Conservation (phyloP, 2,797 vertebrate genomes). For the Siniperca obscura region DNA sequence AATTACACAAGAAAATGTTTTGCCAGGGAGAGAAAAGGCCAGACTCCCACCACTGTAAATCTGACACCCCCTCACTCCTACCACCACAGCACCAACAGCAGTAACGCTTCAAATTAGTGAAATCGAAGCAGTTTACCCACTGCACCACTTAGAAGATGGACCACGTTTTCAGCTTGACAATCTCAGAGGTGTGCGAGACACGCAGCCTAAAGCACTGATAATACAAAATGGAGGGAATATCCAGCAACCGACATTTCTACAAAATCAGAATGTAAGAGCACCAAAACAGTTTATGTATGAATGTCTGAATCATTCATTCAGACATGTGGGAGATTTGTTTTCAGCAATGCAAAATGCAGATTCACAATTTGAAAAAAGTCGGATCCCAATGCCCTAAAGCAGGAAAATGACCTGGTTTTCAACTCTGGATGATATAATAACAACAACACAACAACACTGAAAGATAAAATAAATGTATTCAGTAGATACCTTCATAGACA, state of each 20-base stretch:
- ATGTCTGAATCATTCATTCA: conserved; percentile 4
- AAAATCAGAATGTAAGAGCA: not conserved
- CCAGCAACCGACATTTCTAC: not conserved
- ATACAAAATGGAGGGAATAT: not conserved
- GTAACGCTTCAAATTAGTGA: not conserved
- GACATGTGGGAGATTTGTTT: not conserved
- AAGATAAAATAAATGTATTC: not conserved
- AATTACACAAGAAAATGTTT: conserved; percentile 73
- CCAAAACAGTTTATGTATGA: not conserved
- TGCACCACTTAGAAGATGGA: conserved; percentile 9
- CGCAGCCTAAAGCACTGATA: not conserved
- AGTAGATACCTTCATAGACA: not conserved
- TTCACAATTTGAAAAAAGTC: conserved; percentile 28
- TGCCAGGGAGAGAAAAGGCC: conserved; percentile 60
- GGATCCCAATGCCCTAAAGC: conserved; percentile 2
- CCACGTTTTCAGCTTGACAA: conserved; percentile 1
- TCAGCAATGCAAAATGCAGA: conserved; percentile 18
- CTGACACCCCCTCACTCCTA: conserved; percentile 27
- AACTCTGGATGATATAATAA: conserved; percentile 6
- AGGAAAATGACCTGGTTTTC: conserved; percentile 16
- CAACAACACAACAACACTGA: not conserved
- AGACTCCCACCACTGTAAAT: conserved; percentile 60
- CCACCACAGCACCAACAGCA: conserved; percentile 28
- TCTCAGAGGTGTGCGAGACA: conserved; percentile 19
- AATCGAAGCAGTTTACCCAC: not conserved